Evolutionary conservation across 1,140 invertebrate species (phyloP).

Genomic region (Platyscapa corneri): DNA sequence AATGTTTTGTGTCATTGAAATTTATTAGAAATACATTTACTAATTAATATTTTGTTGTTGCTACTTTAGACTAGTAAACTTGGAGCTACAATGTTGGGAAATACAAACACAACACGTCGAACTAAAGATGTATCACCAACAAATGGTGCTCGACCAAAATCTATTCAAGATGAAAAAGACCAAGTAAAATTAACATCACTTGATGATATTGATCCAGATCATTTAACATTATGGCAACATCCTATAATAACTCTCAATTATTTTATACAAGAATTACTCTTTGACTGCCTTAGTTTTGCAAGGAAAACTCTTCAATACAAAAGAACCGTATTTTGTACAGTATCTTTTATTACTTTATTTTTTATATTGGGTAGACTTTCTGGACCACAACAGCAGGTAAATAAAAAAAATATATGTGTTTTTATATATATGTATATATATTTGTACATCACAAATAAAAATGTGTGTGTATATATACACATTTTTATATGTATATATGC

Average conservation of each 20-base stretch:
- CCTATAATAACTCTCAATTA: conserved; percentile 90
- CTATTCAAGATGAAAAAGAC: conserved; percentile 53
- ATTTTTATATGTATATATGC: too few relatives aligned
- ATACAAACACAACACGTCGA: conserved; percentile 65
- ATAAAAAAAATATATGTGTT: too few relatives aligned
- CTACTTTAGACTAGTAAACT: conserved; percentile 65
- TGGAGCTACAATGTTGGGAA: conserved; percentile 65
- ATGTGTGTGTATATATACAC: too few relatives aligned
- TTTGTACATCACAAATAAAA: conserved; percentile 15
- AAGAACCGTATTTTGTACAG: conserved; percentile 66
- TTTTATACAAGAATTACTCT: conserved; percentile 84
- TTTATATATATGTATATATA: too few relatives aligned
- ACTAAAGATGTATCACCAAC: conserved; percentile 63
- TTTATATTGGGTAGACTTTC: conserved; percentile 73
- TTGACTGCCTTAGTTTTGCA: conserved; percentile 78
- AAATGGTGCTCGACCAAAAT: conserved; percentile 66
- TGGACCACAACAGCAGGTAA: conserved; percentile 78
- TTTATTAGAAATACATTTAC: not conserved
- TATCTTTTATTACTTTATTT: conserved; percentile 69
- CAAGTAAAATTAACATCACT: conserved; percentile 54
- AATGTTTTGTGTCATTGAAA: not conserved
- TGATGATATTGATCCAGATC: conserved; percentile 74
- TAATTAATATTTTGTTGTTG: conserved; percentile 40
- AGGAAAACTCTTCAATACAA: conserved; percentile 70
- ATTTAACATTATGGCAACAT: conserved; percentile 89